phyloP scores from a whole-genome alignment of 2,888 invertebrate genomes.

The Lycaena phlaeas region DNA sequence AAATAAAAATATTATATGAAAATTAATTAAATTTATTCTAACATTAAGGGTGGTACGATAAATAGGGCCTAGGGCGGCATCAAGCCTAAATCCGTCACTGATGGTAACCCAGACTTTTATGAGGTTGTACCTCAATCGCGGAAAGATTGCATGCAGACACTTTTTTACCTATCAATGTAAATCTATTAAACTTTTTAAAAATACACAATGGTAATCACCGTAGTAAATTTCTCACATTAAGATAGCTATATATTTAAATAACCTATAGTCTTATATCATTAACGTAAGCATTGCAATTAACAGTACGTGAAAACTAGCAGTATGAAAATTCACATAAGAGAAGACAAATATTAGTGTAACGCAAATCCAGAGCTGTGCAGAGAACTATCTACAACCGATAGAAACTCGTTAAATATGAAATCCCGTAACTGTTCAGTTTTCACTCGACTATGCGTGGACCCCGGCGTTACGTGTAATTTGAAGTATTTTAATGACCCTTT shows the following conservation, averaged over 20 bases:
- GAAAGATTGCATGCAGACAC: too few relatives aligned
- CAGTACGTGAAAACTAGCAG: conserved; percentile 56
- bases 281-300: conserved; percentile 38
- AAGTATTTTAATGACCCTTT: too few relatives aligned
- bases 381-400: conserved; percentile 17
- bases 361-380: conserved; percentile 16
- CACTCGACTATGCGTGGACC: neutral
- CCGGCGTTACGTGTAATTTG: neutral
- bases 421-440: conserved; percentile 12
- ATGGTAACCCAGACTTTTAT: too few relatives aligned
- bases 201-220: neutral
- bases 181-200: neutral
- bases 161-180: too few relatives aligned
- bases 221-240: conserved; percentile 1
- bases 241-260: neutral
- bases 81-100: too few relatives aligned
- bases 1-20: too few relatives aligned
- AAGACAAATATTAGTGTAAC: conserved; percentile 38
- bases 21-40: too few relatives aligned
- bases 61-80: too few relatives aligned
- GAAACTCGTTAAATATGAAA: conserved; percentile 18
- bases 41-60: too few relatives aligned
- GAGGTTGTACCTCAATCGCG: too few relatives aligned
- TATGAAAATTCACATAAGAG: conserved; percentile 24
- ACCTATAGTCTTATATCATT: conserved; percentile 43